Evolutionary conservation across 30 jellyfish, hydroid and myxozoan species (phyloP).

Genomic region (Hydractinia echinata): DNA sequence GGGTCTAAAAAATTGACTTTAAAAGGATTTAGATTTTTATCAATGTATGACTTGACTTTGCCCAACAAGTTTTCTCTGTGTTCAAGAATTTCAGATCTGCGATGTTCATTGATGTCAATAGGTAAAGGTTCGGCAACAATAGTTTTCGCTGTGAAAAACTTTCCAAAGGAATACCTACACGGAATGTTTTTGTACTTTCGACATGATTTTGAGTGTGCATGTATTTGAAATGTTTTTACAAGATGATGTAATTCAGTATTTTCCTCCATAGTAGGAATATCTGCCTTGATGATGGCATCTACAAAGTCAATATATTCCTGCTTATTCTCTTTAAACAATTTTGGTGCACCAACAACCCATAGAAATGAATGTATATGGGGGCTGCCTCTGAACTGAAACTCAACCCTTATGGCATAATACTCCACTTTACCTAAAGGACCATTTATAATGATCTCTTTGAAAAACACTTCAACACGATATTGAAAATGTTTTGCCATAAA

Average conservation of each 20-base stretch:
- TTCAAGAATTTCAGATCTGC: too few relatives aligned
- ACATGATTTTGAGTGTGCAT: slow-evolving; percentile 47
- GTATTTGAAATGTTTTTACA: too few relatives aligned
- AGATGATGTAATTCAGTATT: too few relatives aligned
- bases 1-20: too few relatives aligned
- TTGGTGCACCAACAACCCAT: slow-evolving; percentile 14
- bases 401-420: slow-evolving; percentile 11
- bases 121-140: background rate
- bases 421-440: too few relatives aligned
- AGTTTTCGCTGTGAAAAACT: background rate
- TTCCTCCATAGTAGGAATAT: too few relatives aligned
- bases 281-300: background rate
- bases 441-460: background rate
- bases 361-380: slow-evolving; percentile 41
- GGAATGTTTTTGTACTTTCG: slow-evolving; percentile 14
- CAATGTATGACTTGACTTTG: too few relatives aligned
- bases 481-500: background rate
- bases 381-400: slow-evolving; percentile 41
- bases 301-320: too few relatives aligned
- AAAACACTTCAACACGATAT: background rate
- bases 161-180: slow-evolving; percentile 37
- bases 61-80: too few relatives aligned
- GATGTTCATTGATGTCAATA: background rate
- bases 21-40: too few relatives aligned
- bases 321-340: too few relatives aligned